These are phyloP conservation scores for Cataglyphis altisquamis DNA, from an alignment of 2,888 invertebrate genomes.

Conservation along the genomic window DNA sequence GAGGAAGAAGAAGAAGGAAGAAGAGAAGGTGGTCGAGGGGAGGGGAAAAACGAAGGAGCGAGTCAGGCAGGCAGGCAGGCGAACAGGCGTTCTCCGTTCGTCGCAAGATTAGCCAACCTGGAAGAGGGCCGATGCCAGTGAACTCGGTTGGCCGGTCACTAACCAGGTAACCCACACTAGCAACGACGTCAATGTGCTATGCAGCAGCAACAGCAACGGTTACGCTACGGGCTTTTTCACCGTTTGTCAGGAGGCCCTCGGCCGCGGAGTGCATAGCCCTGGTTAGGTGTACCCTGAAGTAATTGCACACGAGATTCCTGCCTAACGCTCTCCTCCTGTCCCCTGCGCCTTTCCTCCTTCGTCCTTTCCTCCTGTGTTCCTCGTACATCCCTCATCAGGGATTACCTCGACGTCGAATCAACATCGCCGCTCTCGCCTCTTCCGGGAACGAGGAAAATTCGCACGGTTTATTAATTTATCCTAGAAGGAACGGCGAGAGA, in stretches of 20 bases:
- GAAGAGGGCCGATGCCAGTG: slow-evolving; percentile 86
- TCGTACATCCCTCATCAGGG: slow-evolving; percentile 53
- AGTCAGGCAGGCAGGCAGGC: slow-evolving; percentile 42
- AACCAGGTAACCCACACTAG: slow-evolving; percentile 87
- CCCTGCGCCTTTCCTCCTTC: slow-evolving; percentile 35
- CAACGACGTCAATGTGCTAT: slow-evolving; percentile 84
- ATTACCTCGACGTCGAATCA: slow-evolving; percentile 32
- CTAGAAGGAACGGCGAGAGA: not conserved
- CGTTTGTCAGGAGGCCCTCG: slow-evolving; percentile 76
- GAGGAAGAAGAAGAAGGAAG: slow-evolving; percentile 50
- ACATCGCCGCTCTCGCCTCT: slow-evolving; percentile 31
- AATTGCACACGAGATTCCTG: slow-evolving; percentile 76
- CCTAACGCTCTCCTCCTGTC: slow-evolving; percentile 50
- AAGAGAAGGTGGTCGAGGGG: slow-evolving; percentile 41
- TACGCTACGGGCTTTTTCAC: slow-evolving; percentile 83
- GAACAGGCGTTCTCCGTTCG: slow-evolving; percentile 76
- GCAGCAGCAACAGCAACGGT: slow-evolving; percentile 84
- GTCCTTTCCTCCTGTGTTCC: slow-evolving; percentile 52
- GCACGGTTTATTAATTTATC: slow-evolving; percentile 11
- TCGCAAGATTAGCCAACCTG: slow-evolving; percentile 85
- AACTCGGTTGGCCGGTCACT: slow-evolving; percentile 87
- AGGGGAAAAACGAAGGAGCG: not conserved
- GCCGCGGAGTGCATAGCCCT: slow-evolving; percentile 45
- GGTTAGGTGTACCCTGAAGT: slow-evolving; percentile 73
- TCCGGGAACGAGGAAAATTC: slow-evolving; percentile 34